These are phyloP conservation scores for Lacerta agilis DNA, from an alignment of 2,797 vertebrate species.

Conservation along the genomic window DNA sequence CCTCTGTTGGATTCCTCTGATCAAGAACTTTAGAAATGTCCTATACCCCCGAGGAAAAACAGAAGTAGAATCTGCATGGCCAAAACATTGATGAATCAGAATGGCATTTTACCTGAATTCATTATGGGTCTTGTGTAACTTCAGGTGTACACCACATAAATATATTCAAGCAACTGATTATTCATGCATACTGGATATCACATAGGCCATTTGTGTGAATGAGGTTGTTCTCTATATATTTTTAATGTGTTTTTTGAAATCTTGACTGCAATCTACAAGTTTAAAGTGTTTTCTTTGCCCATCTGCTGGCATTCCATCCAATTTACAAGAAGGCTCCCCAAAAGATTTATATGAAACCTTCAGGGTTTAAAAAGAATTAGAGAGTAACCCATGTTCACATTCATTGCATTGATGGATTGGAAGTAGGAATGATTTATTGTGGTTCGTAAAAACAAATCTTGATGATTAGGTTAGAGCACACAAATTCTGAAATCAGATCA, in stretches of 20 bases:
- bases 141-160: background rate
- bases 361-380: slow-evolving; percentile 15
- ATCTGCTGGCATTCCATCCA: background rate
- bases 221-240: background rate
- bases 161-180: background rate
- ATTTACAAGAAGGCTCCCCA: background rate
- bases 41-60: background rate
- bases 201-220: background rate
- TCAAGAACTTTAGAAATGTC: background rate
- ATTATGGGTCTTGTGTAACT: background rate
- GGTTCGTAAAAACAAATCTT: slow-evolving; percentile 37
- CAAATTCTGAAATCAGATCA: slow-evolving; percentile 40
- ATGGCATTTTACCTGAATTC: background rate
- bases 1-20: background rate
- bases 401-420: slow-evolving; percentile 28
- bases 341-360: slow-evolving; percentile 12
- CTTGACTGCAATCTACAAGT: background rate
- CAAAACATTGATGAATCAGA: background rate
- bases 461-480: slow-evolving; percentile 30
- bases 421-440: slow-evolving; percentile 33
- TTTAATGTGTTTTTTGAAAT: background rate
- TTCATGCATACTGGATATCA: background rate
- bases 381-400: background rate
- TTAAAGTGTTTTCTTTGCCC: slow-evolving; percentile 4
- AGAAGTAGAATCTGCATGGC: background rate